A percentile compares a stretch with the other conserved stretches of the same genome.
Evolutionary conservation across 2,888 invertebrate genomes (phyloP).

Genomic region (Heliothis peltigera): DNA sequence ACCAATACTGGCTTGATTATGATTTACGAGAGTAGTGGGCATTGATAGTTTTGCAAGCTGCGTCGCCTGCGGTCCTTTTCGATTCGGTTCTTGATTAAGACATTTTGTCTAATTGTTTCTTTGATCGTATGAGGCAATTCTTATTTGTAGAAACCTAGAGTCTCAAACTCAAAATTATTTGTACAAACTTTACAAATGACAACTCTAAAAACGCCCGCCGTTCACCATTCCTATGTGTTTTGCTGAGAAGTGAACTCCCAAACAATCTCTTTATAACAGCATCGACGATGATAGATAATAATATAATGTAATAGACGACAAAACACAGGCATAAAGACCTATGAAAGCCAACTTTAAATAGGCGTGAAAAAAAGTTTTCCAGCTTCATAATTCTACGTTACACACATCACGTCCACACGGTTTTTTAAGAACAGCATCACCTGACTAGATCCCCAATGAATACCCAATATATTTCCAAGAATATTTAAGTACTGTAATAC

Average conservation of each 20-base stretch:
- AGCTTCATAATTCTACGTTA: not conserved
- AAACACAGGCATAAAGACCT: too few species aligned
- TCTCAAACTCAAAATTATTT: too few species aligned
- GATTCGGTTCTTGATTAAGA: not conserved
- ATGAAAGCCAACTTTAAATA: not conserved
- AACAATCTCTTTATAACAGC: too few species aligned
- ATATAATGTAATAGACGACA: too few species aligned
- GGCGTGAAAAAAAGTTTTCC: slow-evolving; percentile 9
- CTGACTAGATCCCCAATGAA: slow-evolving; percentile 15
- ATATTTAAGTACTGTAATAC: slow-evolving; percentile 42
- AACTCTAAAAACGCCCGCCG: too few species aligned
- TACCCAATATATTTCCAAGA: slow-evolving; percentile 55
- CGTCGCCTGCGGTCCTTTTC: not conserved
- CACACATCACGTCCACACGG: slow-evolving; percentile 17
- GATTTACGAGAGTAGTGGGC: not conserved
- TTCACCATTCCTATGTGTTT: too few species aligned
- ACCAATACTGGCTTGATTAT: not conserved
- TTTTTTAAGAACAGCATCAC: slow-evolving; percentile 23
- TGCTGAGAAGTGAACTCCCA: too few species aligned
- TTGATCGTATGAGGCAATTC: not conserved
- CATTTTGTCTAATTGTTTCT: not conserved
- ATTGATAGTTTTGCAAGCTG: not conserved
- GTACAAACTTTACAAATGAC: too few species aligned
- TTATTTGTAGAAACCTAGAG: too few species aligned
- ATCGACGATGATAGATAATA: too few species aligned